Conservation (phyloP, 1,140 invertebrate genomes). For the Maniola jurtina region DNA sequence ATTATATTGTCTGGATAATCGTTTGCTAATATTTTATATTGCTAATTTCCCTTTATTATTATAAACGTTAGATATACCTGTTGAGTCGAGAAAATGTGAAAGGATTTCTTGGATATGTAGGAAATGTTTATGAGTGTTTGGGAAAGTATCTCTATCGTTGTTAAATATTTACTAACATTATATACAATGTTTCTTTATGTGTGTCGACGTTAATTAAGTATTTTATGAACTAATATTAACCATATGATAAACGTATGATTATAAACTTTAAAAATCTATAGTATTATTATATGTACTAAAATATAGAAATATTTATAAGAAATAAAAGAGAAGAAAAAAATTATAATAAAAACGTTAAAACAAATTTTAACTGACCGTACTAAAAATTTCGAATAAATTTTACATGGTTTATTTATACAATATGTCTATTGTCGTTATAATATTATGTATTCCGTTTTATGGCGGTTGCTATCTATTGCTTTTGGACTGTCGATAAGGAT, state of each 20-base stretch:
- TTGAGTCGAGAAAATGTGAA: conserved; percentile 22
- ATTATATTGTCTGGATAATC: conserved; percentile 44
- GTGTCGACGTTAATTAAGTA: conserved; percentile 54
- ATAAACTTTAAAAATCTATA: conserved; percentile 38
- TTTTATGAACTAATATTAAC: conserved; percentile 45
- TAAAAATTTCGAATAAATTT: conserved; percentile 34
- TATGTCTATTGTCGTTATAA: conserved; percentile 4
- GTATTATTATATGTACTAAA: conserved; percentile 13
- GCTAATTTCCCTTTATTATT: conserved; percentile 25
- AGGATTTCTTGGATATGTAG: conserved; percentile 18
- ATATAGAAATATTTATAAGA: conserved; percentile 34
- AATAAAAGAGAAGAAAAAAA: conserved; percentile 21
- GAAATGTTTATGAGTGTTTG: conserved; percentile 48
- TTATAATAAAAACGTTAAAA: conserved; percentile 17
- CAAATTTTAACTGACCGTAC: conserved; percentile 18
- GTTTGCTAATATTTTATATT: conserved; percentile 42
- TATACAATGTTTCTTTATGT: conserved; percentile 58
- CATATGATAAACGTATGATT: conserved; percentile 48
- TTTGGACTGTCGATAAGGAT: not conserved
- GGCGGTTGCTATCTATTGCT: conserved; percentile 6
- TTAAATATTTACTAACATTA: conserved; percentile 63
- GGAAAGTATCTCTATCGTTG: conserved; percentile 61
- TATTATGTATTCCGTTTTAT: conserved; percentile 13
- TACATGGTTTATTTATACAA: conserved; percentile 32
- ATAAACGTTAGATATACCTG: conserved; percentile 32